A percentile compares a stretch with the other conserved stretches of the same genome.
Evolutionary conservation across 2,113 vertebrate species (phyloP).

Genomic region (Butastur rufipennis): DNA sequence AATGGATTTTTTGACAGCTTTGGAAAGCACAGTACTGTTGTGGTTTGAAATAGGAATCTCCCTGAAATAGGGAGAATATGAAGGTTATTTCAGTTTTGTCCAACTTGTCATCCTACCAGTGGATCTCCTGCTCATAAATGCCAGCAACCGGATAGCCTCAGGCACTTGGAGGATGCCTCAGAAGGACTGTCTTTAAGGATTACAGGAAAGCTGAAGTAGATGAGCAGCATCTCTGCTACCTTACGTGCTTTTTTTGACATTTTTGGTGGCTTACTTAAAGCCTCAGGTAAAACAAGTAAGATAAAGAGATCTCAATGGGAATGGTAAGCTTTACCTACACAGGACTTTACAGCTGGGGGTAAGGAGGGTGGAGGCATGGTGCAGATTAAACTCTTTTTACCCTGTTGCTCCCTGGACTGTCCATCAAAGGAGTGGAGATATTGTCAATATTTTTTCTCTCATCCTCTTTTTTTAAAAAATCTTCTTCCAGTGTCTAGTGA

Average conservation of each 20-base stretch:
- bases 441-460: background rate
- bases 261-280: background rate
- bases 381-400: background rate
- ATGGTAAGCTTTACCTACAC: background rate
- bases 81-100: background rate
- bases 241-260: background rate
- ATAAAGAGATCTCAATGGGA: background rate
- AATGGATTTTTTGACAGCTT: background rate
- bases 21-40: background rate
- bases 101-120: background rate
- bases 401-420: background rate
- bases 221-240: background rate
- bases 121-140: background rate
- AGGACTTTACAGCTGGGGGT: background rate
- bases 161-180: background rate
- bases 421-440: background rate
- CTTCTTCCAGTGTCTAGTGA: constrained; percentile 84
- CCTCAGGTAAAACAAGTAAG: accelerated
- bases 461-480: background rate
- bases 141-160: background rate
- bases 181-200: background rate
- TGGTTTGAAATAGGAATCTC: background rate
- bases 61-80: background rate
- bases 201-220: background rate
- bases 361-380: background rate